Base-by-base conservation (phyloP, 1,140 invertebrate genomes). In the Gyrodactylus salaris region DNA sequence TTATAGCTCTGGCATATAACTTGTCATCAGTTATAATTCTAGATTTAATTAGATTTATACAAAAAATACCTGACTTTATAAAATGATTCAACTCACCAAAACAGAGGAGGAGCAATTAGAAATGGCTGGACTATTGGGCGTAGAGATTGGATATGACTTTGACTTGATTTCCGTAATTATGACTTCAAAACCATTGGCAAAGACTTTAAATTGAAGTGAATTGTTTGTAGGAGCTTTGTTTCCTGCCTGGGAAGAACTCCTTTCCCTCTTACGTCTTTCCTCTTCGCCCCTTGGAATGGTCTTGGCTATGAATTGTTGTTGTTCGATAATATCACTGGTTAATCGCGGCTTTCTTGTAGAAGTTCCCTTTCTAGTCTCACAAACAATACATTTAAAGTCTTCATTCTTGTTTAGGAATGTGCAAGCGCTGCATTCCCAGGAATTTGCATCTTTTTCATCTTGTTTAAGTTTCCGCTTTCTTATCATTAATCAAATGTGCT, bases 391-490 rank as follows among this genome's bases (percentile, higher is more conserved):
- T 71, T 71, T 71, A 71, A 24, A 71, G 16, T 21, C 21, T n/a
- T 71, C 70, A 21, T 24, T 22, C 7, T 21, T 21, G 26, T 71
- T 71, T 22, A 24, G 20, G n/a, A 24, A 71, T 1, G 70, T 71
- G 25, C 70, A 71, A 25, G 70, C 70, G n/a, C 21, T 71, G n/a
- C 70, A 71, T 71, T 71, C 70, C 70, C 70, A 71, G 16, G 70
- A 54, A n/a, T 54, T 54, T 16, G 7, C n/a, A 16, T 54, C 34
- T n/a, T 54, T 54, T 7, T 7, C 34, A 16, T 54, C 34, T 16
- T 7, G n/a, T 54, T 54, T 54, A 16, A 54, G 7, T 54, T 54
- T 54, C n/a, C 34, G 7, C 34, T 54, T 54, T 54, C 34, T 54
- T 16, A 54, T 16, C 7, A n/a, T n/a, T n/a, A n/a, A n/a, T n/a